These are phyloP conservation scores for Achroia grisella DNA, from an alignment of 1,140 invertebrate genomes.

Conservation along the genomic window DNA sequence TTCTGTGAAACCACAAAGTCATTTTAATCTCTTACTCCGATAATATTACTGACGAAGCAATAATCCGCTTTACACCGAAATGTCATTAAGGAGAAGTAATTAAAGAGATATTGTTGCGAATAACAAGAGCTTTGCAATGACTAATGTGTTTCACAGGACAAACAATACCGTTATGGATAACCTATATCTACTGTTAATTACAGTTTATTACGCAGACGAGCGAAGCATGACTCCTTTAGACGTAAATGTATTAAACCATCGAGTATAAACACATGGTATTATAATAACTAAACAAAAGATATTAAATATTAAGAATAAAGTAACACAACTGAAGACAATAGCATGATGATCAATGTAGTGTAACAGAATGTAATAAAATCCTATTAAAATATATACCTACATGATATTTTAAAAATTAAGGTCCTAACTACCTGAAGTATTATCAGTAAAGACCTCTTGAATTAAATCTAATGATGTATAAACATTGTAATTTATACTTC, in stretches of 20 bases:
- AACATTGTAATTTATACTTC: too few species aligned
- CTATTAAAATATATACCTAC: too few species aligned
- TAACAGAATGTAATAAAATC: background rate
- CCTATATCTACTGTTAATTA: background rate
- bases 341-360: too few species aligned
- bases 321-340: too few species aligned
- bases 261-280: too few species aligned
- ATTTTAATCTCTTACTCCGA: slow-evolving; percentile 23
- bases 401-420: too few species aligned
- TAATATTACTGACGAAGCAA: slow-evolving; percentile 15
- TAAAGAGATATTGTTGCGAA: slow-evolving; percentile 27
- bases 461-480: too few species aligned
- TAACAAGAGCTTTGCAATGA: slow-evolving; percentile 20
- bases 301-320: too few species aligned
- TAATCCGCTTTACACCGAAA: slow-evolving; percentile 21
- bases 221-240: background rate
- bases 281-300: too few species aligned
- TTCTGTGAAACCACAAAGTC: slow-evolving; percentile 18
- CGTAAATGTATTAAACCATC: background rate
- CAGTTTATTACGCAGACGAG: background rate
- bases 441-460: too few species aligned
- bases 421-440: too few species aligned
- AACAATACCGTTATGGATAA: background rate
- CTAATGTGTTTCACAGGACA: slow-evolving; percentile 8
- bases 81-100: slow-evolving; percentile 26